phyloP scores from a whole-genome alignment of 2,888 invertebrate species.

The Lithophane socia region DNA sequence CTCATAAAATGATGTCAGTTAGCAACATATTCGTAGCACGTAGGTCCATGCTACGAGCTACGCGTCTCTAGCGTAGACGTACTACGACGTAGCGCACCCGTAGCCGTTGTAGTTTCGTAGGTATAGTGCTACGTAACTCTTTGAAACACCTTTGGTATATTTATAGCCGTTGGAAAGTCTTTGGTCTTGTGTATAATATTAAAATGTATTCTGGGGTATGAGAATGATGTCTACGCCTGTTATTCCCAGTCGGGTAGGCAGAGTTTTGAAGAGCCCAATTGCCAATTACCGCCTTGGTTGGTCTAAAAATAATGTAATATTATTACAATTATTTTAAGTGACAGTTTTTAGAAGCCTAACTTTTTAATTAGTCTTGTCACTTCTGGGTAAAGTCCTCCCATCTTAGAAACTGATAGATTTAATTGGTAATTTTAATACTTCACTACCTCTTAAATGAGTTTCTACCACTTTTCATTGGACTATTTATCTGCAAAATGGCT shows the following conservation, averaged over 20 bases:
- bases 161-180: conserved; percentile 37
- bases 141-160: conserved; percentile 39
- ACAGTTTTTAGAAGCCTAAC: background rate
- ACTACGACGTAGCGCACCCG: conserved; percentile 60
- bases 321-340: background rate
- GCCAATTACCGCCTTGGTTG: no score
- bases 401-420: background rate
- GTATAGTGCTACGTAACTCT: conserved; percentile 24
- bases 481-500: no score
- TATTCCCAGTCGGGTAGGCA: background rate
- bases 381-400: no score
- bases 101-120: conserved; percentile 33
- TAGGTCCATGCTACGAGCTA: conserved; percentile 42
- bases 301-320: background rate
- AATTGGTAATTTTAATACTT: background rate
- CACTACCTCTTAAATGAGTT: no score
- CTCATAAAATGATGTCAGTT: conserved; percentile 9
- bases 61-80: conserved; percentile 52
- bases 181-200: conserved; percentile 1
- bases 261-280: background rate
- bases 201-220: background rate
- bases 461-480: no score
- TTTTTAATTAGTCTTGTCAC: no score
- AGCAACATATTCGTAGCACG: conserved; percentile 52
- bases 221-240: background rate